Evolutionary conservation across 1,140 invertebrate genomes (phyloP), one percentile per base, ranked within the genome.

Genomic region (Brachionus rubens): DNA sequence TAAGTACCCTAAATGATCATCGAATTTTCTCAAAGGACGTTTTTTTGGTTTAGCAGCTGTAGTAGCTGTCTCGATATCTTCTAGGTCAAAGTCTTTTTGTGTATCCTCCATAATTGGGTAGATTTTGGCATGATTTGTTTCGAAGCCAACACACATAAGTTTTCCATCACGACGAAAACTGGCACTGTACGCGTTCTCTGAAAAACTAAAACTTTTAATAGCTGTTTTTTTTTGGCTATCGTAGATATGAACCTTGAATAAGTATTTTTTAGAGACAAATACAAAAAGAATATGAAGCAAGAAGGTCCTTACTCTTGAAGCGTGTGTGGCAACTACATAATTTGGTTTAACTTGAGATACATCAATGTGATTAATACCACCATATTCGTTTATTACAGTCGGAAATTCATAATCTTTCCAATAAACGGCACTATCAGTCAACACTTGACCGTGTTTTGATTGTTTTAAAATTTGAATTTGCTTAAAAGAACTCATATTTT

Each of bases 291-390:
- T n/a, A n/a, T n/a, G 28, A 41, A 52, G 50, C 33, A 24, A 19
- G 40, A 19, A 48, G 36, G 21, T 62, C 80, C 83, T 83, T 79
- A 96, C 90, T 81, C 91, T 87, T 7, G 92, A 91, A 1, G 92
- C 94, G 83, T 91, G 94, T 52, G 93, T 93, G 5, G 94, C 90
- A 12, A 92, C 92, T 86, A 94, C 92, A 82, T 91, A 89, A 86
- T 94, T 88, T 0, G 92, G 92, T 80, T 93, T 89, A 14, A 90
- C 86, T 6, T 91, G 91, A 79, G 91, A 92, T 82, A 96, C 93
- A 82, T 95, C 91, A 65, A 97, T 88, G 80, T 91, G 91, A 82
- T 94, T 92, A 36, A 96, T 91, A 0, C 91, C 88, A 41, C 92
- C 92, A 87, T 91, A 92, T 84, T 96, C 94, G 85, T 96, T 96